Percentiles rank a stretch among this genome's conserved stretches.
Conservation (phyloP, 1,140 invertebrate genomes). For the Drosophila repletoides region DNA sequence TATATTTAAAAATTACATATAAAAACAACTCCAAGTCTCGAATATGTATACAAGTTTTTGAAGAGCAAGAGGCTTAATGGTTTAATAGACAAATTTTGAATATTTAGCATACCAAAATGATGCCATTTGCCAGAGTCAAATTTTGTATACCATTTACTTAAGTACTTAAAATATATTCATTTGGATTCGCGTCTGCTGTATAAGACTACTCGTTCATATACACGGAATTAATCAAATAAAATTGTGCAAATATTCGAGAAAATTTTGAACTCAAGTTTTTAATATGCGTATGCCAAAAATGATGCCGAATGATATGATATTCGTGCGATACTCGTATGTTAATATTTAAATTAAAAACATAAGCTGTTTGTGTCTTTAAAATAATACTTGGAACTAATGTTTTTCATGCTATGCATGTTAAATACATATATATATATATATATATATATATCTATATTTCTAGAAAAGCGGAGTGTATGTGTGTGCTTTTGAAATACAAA, state of each 20-base stretch:
- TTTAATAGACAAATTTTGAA: too few species aligned
- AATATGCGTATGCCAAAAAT: conserved; percentile 10
- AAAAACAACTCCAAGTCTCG: too few species aligned
- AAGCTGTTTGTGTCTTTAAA: conserved; percentile 46
- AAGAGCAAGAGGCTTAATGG: too few species aligned
- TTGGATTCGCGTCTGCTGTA: too few species aligned
- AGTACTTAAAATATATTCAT: conserved; percentile 1
- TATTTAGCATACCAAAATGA: too few species aligned
- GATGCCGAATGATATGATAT: conserved; percentile 3
- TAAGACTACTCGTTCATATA: not conserved
- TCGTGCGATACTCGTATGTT: conserved; percentile 46
- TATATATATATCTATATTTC: not conserved
- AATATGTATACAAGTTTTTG: too few species aligned
- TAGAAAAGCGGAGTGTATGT: not conserved
- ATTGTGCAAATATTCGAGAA: conserved; percentile 38
- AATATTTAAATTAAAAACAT: conserved; percentile 65
- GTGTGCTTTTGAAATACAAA: not conserved
- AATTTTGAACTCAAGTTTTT: conserved; percentile 1
- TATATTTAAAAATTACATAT: too few species aligned
- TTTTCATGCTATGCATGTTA: not conserved
- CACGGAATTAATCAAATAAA: conserved; percentile 6
- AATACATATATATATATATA: not conserved
- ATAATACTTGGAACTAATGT: conserved; percentile 3
- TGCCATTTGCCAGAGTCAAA: too few species aligned
- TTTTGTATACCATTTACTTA: not conserved